These are phyloP conservation scores for Halocynthia aurantium DNA, from an alignment of 23 tunicate genomes.

Conservation along the genomic window DNA sequence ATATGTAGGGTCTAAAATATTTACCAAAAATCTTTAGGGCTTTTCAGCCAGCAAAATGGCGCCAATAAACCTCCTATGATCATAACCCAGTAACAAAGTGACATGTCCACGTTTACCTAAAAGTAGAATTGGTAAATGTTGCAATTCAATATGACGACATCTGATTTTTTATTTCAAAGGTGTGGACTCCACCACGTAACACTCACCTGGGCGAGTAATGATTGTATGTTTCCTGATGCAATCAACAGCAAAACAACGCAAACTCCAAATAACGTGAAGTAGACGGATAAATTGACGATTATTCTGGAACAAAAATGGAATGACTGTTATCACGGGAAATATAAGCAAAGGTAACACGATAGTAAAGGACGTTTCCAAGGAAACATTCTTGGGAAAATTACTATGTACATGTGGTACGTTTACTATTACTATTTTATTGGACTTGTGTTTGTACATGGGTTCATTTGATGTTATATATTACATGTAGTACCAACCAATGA, in stretches of 20 bases:
- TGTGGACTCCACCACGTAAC: background rate
- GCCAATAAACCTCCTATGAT: constrained; percentile 86
- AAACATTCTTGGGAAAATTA: background rate
- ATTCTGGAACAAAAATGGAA: constrained; percentile 19
- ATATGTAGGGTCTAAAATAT: too few species aligned
- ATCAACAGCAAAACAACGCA: constrained; percentile 84
- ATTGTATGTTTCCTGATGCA: constrained; percentile 81
- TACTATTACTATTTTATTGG: too few species aligned
- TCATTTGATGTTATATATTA: too few species aligned
- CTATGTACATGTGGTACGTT: background rate
- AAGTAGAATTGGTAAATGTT: background rate
- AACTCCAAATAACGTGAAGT: constrained; percentile 90
- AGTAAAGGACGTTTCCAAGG: background rate
- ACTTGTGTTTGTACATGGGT: too few species aligned
- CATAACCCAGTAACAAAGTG: constrained; percentile 85
- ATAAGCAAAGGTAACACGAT: background rate
- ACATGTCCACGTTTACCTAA: constrained; percentile 73
- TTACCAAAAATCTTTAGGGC: constrained; percentile 97
- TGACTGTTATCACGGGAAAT: background rate
- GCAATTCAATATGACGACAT: background rate
- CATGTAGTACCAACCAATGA: too few species aligned
- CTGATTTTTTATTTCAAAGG: background rate
- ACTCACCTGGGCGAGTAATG: constrained; percentile 58
- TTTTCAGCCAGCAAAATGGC: constrained; percentile 96
- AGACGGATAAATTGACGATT: constrained; percentile 85